These are phyloP conservation scores for Pedetes capensis DNA, from an alignment of 2,113 vertebrate genomes.

Conservation along the genomic window DNA sequence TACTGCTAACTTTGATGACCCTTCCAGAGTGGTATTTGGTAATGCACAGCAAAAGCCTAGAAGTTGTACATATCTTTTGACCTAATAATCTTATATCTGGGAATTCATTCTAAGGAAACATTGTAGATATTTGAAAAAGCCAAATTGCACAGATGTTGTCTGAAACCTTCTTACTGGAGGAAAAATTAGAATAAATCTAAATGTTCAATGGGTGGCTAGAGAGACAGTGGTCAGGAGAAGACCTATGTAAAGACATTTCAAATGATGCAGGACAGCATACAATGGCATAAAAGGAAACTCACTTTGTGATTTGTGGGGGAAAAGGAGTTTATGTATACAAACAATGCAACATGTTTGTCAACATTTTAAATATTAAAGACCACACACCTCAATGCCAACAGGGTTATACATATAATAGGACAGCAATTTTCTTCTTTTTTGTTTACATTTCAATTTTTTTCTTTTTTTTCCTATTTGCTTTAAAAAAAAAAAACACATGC, in stretches of 20 bases:
- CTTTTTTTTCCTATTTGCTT: background rate
- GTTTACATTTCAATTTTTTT: slow-evolving; percentile 8
- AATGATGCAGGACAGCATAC: background rate
- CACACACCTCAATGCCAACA: background rate
- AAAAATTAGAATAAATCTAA: slow-evolving; percentile 20
- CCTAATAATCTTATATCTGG: background rate
- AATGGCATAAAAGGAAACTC: background rate
- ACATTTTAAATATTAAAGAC: background rate
- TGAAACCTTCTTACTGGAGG: background rate
- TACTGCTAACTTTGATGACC: slow-evolving; percentile 14
- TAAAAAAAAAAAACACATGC: slow-evolving; percentile 37
- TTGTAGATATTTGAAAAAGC: background rate
- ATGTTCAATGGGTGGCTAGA: background rate
- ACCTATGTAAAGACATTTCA: background rate
- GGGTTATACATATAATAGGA: background rate
- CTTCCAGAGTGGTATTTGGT: background rate
- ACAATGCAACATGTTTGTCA: background rate
- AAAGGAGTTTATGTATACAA: background rate
- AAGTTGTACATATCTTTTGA: background rate
- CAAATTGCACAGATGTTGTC: background rate
- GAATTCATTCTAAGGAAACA: slow-evolving; percentile 46
- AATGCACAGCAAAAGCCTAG: background rate
- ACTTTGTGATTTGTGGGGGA: background rate
- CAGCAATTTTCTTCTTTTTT: slow-evolving; percentile 13
- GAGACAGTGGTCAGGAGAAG: background rate